Percentiles rank a stretch among this genome's conserved stretches.
Evolutionary conservation across 2,113 vertebrate species (phyloP).

Genomic region (Eupsittula cactorum): DNA sequence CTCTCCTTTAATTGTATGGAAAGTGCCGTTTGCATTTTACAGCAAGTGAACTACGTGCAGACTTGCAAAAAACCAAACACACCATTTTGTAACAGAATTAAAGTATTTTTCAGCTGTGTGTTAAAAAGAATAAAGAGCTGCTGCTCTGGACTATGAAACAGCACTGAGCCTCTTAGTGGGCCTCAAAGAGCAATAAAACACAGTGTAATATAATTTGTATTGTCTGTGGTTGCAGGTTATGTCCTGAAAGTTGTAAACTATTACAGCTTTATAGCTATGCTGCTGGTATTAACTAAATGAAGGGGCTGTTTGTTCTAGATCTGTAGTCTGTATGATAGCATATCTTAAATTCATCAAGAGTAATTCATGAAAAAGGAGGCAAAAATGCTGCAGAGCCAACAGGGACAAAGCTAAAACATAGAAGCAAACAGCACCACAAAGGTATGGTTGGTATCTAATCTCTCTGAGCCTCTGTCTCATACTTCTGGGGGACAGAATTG

Average conservation of each 20-base stretch:
- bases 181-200: conserved; percentile 56
- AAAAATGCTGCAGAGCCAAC: conserved; percentile 37
- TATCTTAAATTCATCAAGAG: conserved; percentile 62
- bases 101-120: conserved; percentile 17
- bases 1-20: not conserved
- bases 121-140: conserved; percentile 43
- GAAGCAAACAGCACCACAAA: not conserved
- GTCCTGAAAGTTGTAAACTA: conserved; percentile 72
- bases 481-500: not conserved
- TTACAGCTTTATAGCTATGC: conserved; percentile 67
- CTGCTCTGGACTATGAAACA: not conserved
- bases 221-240: conserved; percentile 75
- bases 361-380: conserved; percentile 15
- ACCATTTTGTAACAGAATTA: not conserved
- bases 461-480: not conserved
- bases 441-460: not conserved
- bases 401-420: not conserved
- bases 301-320: conserved; percentile 73
- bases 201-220: conserved; percentile 68
- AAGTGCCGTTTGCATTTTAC: not conserved
- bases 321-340: conserved; percentile 2
- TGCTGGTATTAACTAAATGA: conserved; percentile 73
- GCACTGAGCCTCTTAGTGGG: conserved; percentile 16
- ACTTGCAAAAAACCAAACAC: not conserved
- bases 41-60: not conserved